Conservation (phyloP, 2,888 invertebrate genomes). For the Caenorhabditis sp. region DNA sequence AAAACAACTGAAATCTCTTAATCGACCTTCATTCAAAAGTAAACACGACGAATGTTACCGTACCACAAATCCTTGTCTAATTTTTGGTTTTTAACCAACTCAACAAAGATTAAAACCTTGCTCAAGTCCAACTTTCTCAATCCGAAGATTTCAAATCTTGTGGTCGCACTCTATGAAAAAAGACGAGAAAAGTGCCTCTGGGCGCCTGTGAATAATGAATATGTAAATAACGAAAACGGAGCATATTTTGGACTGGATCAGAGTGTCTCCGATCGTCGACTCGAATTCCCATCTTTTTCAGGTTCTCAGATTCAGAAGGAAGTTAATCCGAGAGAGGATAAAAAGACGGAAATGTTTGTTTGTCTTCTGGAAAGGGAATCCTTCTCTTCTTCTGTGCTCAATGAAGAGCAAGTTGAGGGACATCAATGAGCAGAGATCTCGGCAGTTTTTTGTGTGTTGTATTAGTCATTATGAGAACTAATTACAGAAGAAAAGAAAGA, state of each 20-base stretch:
- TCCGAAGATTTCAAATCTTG: conserved; percentile 2
- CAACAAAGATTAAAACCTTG: conserved; percentile 5
- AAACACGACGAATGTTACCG: not conserved
- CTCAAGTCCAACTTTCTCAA: not conserved
- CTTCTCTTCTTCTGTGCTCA: not conserved
- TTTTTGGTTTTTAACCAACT: conserved; percentile 4
- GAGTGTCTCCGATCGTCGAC: conserved; percentile 8
- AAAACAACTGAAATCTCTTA: too few relatives aligned
- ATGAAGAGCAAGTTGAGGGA: conserved; percentile 24
- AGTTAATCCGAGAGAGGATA: conserved; percentile 1
- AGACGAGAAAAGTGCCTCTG: conserved; percentile 11
- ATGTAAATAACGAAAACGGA: conserved; percentile 30
- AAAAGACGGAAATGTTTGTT: conserved; percentile 38
- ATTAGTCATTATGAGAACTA: conserved; percentile 34
- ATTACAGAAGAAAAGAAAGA: conserved; percentile 19
- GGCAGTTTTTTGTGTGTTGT: not conserved
- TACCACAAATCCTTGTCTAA: not conserved
- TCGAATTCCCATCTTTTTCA: conserved; percentile 11
- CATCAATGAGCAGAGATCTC: conserved; percentile 31
- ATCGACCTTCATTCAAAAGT: not conserved
- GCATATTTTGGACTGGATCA: conserved; percentile 28
- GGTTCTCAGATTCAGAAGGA: conserved; percentile 29
- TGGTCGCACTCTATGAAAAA: too few relatives aligned
- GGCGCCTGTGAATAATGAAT: conserved; percentile 35
- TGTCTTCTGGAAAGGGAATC: conserved; percentile 17